A percentile compares a stretch with the other conserved stretches of the same genome.
These are phyloP conservation scores for Pseudorectes ferrugineus DNA, from an alignment of 2,113 vertebrate genomes.

Conservation along the genomic window DNA sequence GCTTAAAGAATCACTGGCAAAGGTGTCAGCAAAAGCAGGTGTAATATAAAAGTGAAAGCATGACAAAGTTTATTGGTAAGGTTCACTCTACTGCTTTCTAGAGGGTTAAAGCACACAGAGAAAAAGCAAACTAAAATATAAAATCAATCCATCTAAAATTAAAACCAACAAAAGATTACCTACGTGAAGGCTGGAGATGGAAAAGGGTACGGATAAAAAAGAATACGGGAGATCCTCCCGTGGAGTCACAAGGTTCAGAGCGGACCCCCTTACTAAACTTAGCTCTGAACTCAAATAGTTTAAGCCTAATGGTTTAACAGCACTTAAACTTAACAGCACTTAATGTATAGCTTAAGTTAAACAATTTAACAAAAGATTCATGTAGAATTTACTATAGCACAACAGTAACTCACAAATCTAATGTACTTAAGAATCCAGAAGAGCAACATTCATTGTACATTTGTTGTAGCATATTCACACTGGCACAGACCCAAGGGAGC, in stretches of 20 bases:
- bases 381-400: not conserved
- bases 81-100: not conserved
- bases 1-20: not conserved
- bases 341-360: not conserved
- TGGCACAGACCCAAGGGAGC: not conserved
- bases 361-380: not conserved
- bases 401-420: not conserved
- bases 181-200: not conserved
- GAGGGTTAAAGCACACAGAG: not conserved
- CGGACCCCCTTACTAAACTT: not conserved
- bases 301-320: not conserved
- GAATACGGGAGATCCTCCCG: not conserved
- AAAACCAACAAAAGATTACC: not conserved
- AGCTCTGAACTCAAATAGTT: not conserved
- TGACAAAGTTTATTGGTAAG: not conserved
- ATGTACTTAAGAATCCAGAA: not conserved
- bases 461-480: not conserved
- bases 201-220: not conserved
- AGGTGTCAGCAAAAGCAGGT: not conserved
- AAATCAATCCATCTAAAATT: not conserved
- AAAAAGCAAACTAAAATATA: not conserved
- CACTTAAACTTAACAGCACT: not conserved
- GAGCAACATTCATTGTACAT: not conserved
- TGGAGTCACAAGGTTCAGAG: not conserved
- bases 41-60: not conserved